Percentiles rank a stretch among this genome's conserved stretches.
phyloP scores from a whole-genome alignment of 2,888 invertebrate genomes.

The Pammene fasciana region DNA sequence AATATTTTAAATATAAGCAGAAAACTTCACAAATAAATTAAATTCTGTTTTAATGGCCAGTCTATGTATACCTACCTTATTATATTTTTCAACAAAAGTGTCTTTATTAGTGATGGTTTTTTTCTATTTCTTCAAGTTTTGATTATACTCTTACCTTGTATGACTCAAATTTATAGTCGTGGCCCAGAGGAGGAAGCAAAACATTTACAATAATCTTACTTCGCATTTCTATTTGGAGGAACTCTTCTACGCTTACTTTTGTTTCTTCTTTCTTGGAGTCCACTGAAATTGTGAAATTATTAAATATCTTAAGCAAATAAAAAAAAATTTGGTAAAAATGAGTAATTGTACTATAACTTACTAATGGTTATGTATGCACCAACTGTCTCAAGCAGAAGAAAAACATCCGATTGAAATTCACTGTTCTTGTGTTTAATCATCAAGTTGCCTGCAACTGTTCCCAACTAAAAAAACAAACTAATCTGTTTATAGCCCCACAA shows the following conservation, averaged over 20 bases:
- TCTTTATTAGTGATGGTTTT: no score
- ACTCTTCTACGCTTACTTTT: constrained; percentile 50
- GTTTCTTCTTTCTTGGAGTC: constrained; percentile 13
- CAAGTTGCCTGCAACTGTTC: constrained; percentile 85
- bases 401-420: constrained; percentile 87
- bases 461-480: constrained; percentile 63
- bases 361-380: constrained; percentile 73
- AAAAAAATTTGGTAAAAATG: no score
- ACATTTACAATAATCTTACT: constrained; percentile 74
- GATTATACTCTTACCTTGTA: constrained; percentile 69
- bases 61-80: no score
- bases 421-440: constrained; percentile 81
- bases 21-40: no score
- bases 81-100: no score
- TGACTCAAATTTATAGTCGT: constrained; percentile 75
- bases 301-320: no score
- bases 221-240: constrained; percentile 54
- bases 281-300: constrained; percentile 34
- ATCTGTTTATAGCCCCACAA: not conserved
- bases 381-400: constrained; percentile 81
- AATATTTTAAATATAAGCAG: no score
- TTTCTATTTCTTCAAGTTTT: not conserved
- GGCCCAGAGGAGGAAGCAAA: constrained; percentile 71
- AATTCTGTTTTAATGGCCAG: no score
- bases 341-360: constrained; percentile 43